phyloP scores from a whole-genome alignment of 2,888 invertebrate species.

The Iselma pallidipennis region DNA sequence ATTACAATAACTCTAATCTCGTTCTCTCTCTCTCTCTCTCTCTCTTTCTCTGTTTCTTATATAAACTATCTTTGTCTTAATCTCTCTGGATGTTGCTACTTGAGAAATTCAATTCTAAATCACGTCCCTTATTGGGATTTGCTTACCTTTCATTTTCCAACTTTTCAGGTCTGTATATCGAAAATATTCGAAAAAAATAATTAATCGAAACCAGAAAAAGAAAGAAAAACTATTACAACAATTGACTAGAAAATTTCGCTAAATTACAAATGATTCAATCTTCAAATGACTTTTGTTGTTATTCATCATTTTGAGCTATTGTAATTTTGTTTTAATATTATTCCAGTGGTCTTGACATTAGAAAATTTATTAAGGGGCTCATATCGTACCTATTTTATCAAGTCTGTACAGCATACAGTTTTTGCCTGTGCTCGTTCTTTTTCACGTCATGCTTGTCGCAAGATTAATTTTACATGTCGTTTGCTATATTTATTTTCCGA shows the following conservation, averaged over 20 bases:
- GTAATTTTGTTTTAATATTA: constrained; percentile 24
- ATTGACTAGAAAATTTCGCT: neutral
- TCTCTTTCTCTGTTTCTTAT: neutral
- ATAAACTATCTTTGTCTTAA: neutral
- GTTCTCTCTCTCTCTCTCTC: neutral
- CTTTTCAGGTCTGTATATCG: neutral
- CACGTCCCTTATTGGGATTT: neutral
- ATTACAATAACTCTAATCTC: neutral
- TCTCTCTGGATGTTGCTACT: neutral
- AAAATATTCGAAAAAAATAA: neutral
- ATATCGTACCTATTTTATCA: constrained; percentile 30
- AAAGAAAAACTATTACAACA: neutral
- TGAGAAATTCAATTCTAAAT: neutral
- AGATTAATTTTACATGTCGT: constrained; percentile 28
- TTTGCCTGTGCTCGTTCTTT: constrained; percentile 21
- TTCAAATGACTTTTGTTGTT: neutral
- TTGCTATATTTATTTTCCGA: constrained; percentile 24
- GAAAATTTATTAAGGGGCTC: constrained; percentile 26
- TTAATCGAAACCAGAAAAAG: neutral
- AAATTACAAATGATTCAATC: neutral
- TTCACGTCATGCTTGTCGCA: constrained; percentile 25
- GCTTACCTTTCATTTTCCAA: neutral
- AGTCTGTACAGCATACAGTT: constrained; percentile 21
- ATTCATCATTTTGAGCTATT: constrained; percentile 12
- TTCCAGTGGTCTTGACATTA: constrained; percentile 23